Evolutionary conservation across 1,140 invertebrate species (phyloP), one percentile per base, ranked within the genome.

Genomic region (Octopus sinensis): DNA sequence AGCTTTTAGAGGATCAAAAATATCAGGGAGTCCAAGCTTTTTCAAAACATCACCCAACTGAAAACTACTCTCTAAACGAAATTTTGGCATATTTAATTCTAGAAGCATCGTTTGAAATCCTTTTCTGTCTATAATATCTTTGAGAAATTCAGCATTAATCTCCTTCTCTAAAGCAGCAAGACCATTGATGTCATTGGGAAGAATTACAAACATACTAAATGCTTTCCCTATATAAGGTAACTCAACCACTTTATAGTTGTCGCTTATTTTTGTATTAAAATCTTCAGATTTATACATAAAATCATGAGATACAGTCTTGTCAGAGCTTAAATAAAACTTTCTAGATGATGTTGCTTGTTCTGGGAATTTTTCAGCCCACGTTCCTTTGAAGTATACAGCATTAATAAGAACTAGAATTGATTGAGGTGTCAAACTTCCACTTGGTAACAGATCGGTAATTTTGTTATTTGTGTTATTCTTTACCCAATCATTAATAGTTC

Each of bases 151-250:
- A 5, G 68, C 56, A n/a, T 82, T 79, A 52, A 83, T 79, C 56
- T 10, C 84, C 68, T 79, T 80, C 82, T 88, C 83, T 4, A 90
- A 76, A 0, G 78, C 6, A n/a, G 89, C 91, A 6, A 89, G 79
- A 4, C 84, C 87, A 79, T 83, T 92, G 30, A 78, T 62, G 5
- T 82, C 79, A 75, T 84, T 79, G 0, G 90, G 90, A 43, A 91
- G 80, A 12, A 90, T 76, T 17, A 91, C 76, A 86, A 94, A 94
- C 95, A 98, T 96, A 81, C 95, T 95, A 73, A 97, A 93, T 51
- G 95, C 93, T 68, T 95, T 93, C 17, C 95, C 94, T 85, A 95
- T 92, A 86, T 96, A 96, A 0, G 94, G 94, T 78, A 96, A 86
- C 90, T 96, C 94, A 5, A 96, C 85, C 3, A 94, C 92, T 84